A percentile compares a stretch with the other conserved stretches of the same genome.
Evolutionary conservation across 1,140 invertebrate species (phyloP).

Genomic region (Bacillus rossius): DNA sequence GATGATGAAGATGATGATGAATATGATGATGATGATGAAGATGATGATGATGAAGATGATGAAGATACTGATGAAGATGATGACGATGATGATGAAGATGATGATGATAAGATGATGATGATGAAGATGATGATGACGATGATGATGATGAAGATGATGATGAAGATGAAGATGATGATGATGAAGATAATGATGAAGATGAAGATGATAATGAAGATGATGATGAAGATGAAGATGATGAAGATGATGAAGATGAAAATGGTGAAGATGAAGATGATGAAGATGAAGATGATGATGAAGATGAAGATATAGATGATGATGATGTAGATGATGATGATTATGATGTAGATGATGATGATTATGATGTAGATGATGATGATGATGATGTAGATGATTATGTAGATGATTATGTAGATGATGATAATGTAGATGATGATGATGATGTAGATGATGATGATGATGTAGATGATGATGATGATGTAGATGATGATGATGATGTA

Average conservation of each 20-base stretch:
- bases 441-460: not conserved
- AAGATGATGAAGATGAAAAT: not conserved
- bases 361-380: not conserved
- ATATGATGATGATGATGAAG: conserved; percentile 1
- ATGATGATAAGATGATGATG: not conserved
- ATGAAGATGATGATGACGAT: conserved; percentile 4
- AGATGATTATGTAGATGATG: not conserved
- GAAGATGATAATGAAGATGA: not conserved
- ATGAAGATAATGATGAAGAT: conserved; percentile 1
- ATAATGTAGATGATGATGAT: not conserved
- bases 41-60: conserved; percentile 6
- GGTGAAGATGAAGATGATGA: not conserved
- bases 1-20: not conserved
- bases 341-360: not conserved
- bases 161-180: not conserved
- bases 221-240: not conserved
- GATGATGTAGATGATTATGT: not conserved
- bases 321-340: not conserved
- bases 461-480: too few species aligned
- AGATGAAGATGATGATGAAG: not conserved
- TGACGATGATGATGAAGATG: not conserved
- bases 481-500: not conserved
- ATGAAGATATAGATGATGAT: not conserved
- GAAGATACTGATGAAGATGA: conserved; percentile 1
- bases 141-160: conserved; percentile 3